Conservation (phyloP, 1,140 invertebrate species). For the Branchinecta lindahli region DNA sequence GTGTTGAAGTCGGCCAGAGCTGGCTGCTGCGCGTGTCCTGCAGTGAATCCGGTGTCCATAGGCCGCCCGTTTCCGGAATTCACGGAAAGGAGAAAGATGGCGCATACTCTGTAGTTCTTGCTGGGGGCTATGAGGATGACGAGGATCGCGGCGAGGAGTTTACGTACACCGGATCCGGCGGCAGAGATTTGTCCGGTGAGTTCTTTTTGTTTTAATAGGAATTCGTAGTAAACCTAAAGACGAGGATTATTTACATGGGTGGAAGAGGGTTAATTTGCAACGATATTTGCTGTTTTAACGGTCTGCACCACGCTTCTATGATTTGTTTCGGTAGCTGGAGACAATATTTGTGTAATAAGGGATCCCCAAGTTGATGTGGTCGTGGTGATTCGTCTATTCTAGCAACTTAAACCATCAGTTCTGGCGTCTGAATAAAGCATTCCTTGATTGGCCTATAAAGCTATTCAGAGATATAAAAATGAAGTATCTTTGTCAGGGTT, state of each 20-base stretch:
- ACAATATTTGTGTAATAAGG: not conserved
- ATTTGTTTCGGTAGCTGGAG: not conserved
- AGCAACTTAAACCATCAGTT: too few relatives aligned
- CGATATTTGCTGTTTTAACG: constrained; percentile 19
- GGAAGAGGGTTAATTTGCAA: constrained; percentile 23
- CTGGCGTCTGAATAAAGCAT: too few relatives aligned
- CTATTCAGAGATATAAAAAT: too few relatives aligned
- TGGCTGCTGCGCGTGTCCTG: not conserved
- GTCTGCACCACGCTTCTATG: not conserved
- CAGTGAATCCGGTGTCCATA: constrained; percentile 56
- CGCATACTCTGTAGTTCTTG: constrained; percentile 66
- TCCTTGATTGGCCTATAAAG: too few relatives aligned
- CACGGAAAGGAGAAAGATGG: constrained; percentile 61
- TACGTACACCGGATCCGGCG: constrained; percentile 67
- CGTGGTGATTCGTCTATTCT: too few relatives aligned
- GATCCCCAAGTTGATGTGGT: too few relatives aligned
- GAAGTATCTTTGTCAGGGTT: too few relatives aligned
- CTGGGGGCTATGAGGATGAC: constrained; percentile 76
- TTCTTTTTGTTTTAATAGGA: too few relatives aligned
- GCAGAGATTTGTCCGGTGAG: constrained; percentile 49
- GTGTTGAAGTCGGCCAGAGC: constrained; percentile 11
- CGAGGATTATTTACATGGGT: not conserved
- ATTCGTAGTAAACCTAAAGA: not conserved
- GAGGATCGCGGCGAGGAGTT: constrained; percentile 67
- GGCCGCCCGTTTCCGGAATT: constrained; percentile 68